Evolutionary conservation across 2,888 invertebrate genomes (phyloP).

Genomic region (Acrobeloides nanus): DNA sequence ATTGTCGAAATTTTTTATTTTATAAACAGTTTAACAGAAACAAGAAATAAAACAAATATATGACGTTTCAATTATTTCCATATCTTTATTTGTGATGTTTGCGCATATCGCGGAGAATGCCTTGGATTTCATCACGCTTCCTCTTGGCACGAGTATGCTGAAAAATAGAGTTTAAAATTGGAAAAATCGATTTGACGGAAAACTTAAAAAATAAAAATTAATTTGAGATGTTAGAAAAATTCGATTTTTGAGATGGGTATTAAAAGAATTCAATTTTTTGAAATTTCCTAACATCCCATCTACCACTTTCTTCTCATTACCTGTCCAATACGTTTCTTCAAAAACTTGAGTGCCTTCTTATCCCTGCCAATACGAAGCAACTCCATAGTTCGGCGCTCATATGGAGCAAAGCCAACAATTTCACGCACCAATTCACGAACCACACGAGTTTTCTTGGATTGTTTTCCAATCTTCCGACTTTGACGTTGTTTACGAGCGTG

Average conservation of each 20-base stretch:
- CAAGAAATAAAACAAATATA: too few relatives aligned
- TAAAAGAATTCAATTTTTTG: too few relatives aligned
- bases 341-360: constrained; percentile 62
- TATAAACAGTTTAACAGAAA: too few relatives aligned
- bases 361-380: constrained; percentile 25
- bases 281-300: not conserved
- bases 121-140: constrained; percentile 98
- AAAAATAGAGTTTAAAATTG: too few relatives aligned
- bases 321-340: constrained; percentile 78
- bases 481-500: constrained; percentile 72
- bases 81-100: constrained; percentile 63
- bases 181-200: too few relatives aligned
- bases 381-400: constrained; percentile 96
- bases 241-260: too few relatives aligned
- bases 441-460: constrained; percentile 61
- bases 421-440: constrained; percentile 91
- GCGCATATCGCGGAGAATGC: constrained; percentile 89
- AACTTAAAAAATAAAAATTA: too few relatives aligned
- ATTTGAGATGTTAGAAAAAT: too few relatives aligned
- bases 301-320: too few relatives aligned
- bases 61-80: too few relatives aligned
- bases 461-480: constrained; percentile 70
- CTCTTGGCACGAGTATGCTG: constrained; percentile 91
- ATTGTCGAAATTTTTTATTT: too few relatives aligned
- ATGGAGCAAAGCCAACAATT: constrained; percentile 94